Conservation (phyloP, 1,140 invertebrate species). For the Drosophila nannoptera region DNA sequence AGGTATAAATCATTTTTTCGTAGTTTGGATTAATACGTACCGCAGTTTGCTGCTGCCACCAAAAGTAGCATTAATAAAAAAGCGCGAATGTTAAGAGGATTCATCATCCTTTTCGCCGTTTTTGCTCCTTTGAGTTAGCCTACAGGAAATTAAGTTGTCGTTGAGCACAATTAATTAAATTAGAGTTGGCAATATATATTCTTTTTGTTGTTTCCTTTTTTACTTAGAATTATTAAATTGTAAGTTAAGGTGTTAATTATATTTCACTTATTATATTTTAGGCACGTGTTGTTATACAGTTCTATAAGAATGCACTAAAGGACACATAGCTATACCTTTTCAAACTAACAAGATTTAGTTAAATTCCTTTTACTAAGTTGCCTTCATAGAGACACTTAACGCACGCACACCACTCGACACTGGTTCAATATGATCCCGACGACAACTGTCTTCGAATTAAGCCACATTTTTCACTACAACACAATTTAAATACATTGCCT, state of each 20-base stretch:
- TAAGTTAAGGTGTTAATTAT: background rate
- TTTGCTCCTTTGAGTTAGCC: conserved; percentile 22
- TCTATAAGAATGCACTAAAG: background rate
- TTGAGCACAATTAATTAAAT: conserved; percentile 8
- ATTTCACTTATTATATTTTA: background rate
- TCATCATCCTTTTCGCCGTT: conserved; percentile 24
- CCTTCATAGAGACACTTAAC: conserved; percentile 11
- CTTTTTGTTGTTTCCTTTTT: background rate
- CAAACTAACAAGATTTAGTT: conserved; percentile 25
- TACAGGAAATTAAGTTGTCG: conserved; percentile 24
- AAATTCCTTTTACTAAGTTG: conserved; percentile 24
- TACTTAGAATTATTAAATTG: background rate
- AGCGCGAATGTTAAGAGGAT: conserved; percentile 7
- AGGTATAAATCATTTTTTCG: background rate
- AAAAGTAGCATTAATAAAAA: conserved; percentile 39
- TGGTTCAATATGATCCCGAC: conserved; percentile 42
- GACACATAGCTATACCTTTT: conserved; percentile 40
- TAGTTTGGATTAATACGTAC: conserved; percentile 31
- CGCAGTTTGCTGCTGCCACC: conserved; percentile 27
- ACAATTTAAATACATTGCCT: conserved; percentile 66
- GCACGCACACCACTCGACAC: conserved; percentile 16
- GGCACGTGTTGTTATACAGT: background rate
- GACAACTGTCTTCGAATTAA: conserved; percentile 61
- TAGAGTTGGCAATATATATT: background rate
- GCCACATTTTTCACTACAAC: conserved; percentile 51